Evolutionary conservation across 2,888 invertebrate genomes (phyloP).

Genomic region (Smittia aterrima): DNA sequence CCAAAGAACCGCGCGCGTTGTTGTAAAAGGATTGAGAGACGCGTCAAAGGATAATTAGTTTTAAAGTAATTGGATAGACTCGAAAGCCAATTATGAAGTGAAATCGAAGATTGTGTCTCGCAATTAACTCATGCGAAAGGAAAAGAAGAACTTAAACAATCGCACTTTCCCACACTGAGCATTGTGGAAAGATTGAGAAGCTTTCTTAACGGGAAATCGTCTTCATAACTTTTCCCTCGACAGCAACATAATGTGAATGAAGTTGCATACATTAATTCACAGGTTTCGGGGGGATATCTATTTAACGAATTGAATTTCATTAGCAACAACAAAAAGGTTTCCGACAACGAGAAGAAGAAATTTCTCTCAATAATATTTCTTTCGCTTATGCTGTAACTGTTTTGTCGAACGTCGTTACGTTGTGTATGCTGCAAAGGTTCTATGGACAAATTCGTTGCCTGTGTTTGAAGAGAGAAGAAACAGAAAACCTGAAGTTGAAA

Average conservation of each 20-base stretch:
- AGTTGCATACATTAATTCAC: conserved; percentile 32
- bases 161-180: conserved; percentile 23
- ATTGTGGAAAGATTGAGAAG: background rate
- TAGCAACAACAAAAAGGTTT: conserved; percentile 2
- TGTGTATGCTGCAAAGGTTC: conserved; percentile 23
- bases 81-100: conserved; percentile 10
- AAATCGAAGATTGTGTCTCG: background rate
- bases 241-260: background rate
- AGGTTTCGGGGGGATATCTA: background rate
- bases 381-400: conserved; percentile 25
- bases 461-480: conserved; percentile 9
- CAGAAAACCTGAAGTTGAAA: conserved; percentile 14
- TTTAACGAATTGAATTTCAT: conserved; percentile 20
- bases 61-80: background rate
- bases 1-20: background rate
- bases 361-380: background rate
- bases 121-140: conserved; percentile 4
- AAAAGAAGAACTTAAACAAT: background rate
- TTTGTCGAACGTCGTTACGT: background rate
- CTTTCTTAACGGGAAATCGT: conserved; percentile 30
- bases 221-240: background rate
- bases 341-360: background rate
- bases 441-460: conserved; percentile 4
- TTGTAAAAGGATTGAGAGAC: background rate
- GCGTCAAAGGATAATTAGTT: background rate